Evolutionary conservation across 2,113 vertebrate genomes (phyloP).

Genomic region (human): GRCh38 chr7:4445501-4446000

Average conservation of each 20-base stretch:
- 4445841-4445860: neutral
- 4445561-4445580: neutral
- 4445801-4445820: neutral
- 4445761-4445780: neutral
- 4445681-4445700: too few relatives aligned
- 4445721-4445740: neutral
- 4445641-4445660: neutral
- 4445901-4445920: too few relatives aligned
- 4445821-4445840: neutral
- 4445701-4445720: neutral
- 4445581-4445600: neutral
- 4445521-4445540: neutral
- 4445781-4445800: neutral
- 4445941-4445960: too few relatives aligned
- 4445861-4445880: too few relatives aligned
- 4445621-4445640: neutral
- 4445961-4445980: neutral
- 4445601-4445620: neutral
- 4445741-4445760: too few relatives aligned
- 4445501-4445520: too few relatives aligned
- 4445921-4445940: neutral
- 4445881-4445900: too few relatives aligned
- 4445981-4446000: rapidly evolving
- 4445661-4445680: neutral
- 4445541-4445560: neutral